phyloP scores from a whole-genome alignment of 2,797 vertebrate genomes.

The Ispidina picta region DNA sequence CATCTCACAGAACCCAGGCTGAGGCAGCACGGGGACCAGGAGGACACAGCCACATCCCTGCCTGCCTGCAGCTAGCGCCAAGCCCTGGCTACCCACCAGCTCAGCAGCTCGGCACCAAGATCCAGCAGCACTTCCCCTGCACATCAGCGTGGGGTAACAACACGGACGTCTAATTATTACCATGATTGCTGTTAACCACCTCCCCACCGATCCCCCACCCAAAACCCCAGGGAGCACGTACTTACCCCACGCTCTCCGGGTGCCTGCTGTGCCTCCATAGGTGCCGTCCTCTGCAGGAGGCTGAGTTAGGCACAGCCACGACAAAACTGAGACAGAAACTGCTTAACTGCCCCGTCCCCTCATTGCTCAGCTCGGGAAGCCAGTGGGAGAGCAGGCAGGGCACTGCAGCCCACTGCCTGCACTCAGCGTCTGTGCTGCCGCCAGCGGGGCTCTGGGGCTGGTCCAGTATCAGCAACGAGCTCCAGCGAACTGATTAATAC shows the following conservation, averaged over 20 bases:
- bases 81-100: fast-evolving
- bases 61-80: fast-evolving
- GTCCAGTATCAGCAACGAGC: background rate
- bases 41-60: background rate
- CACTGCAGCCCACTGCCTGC: background rate
- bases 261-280: background rate
- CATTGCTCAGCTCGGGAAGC: background rate
- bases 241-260: background rate
- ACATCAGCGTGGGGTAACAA: background rate
- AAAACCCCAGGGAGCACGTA: fast-evolving
- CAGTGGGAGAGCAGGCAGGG: background rate
- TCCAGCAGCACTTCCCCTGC: background rate
- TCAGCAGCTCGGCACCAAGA: fast-evolving
- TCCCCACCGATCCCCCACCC: background rate
- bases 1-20: fast-evolving
- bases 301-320: background rate
- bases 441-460: background rate
- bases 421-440: background rate
- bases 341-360: background rate
- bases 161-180: background rate
- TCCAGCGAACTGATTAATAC: background rate
- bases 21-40: fast-evolving
- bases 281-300: background rate
- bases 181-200: fast-evolving
- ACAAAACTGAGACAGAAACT: background rate